phyloP scores from a whole-genome alignment of 2,888 invertebrate genomes.

The Phyto melanocephala region DNA sequence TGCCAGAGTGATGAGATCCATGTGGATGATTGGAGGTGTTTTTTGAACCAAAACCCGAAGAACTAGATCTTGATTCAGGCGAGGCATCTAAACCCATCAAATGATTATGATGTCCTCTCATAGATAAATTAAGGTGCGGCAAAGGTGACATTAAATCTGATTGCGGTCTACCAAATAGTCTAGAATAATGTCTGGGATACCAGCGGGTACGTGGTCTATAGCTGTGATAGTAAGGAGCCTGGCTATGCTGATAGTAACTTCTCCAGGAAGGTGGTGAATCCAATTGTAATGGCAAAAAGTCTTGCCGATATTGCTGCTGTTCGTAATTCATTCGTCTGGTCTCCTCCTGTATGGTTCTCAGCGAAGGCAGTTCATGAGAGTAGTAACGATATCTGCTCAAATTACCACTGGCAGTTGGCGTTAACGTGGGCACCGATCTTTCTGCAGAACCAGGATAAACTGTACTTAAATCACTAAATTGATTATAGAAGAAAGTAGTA shows the following conservation, averaged over 20 bases:
- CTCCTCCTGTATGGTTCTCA: conserved; percentile 86
- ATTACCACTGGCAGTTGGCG: conserved; percentile 84
- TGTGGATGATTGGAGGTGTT: conserved; percentile 90
- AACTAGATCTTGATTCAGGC: conserved; percentile 92
- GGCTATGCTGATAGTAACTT: conserved; percentile 78
- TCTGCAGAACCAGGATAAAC: conserved; percentile 90
- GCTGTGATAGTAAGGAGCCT: conserved; percentile 76
- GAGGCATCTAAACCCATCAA: conserved; percentile 84
- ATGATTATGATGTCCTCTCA: conserved; percentile 67
- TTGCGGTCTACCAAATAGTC: conserved; percentile 84
- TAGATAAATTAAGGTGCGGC: conserved; percentile 79
- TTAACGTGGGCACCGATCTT: conserved; percentile 84
- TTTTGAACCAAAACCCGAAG: conserved; percentile 94
- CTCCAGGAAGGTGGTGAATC: conserved; percentile 83
- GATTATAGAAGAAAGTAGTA: conserved; percentile 78
- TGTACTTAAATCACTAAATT: conserved; percentile 91
- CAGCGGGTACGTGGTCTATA: conserved; percentile 83
- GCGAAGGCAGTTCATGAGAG: conserved; percentile 86
- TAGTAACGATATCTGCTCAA: conserved; percentile 80
- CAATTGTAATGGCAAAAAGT: conserved; percentile 82
- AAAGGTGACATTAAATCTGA: conserved; percentile 84
- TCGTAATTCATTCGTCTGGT: conserved; percentile 80
- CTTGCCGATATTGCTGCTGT: conserved; percentile 65
- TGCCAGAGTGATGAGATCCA: conserved; percentile 86
- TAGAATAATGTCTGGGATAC: conserved; percentile 83